Conservation (phyloP, 92 coral and sea anemone genomes). For the Metridium senile region DNA sequence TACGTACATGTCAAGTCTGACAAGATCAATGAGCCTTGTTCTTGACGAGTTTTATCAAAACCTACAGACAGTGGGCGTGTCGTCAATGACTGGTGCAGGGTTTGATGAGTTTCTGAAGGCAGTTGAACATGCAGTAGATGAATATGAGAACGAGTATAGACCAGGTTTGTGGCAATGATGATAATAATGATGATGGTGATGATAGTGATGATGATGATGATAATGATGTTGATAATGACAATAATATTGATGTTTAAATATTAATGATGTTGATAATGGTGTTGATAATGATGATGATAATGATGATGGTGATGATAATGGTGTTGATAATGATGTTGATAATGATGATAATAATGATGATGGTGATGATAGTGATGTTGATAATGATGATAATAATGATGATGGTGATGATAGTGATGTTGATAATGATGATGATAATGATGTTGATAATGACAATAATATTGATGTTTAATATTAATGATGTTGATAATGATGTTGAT, state of each 20-base stretch:
- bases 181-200: not conserved
- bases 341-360: too few relatives aligned
- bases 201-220: not conserved
- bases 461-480: too few relatives aligned
- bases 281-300: not conserved
- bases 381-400: too few relatives aligned
- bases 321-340: too few relatives aligned
- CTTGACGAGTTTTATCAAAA: slow-evolving; percentile 95
- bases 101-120: slow-evolving; percentile 80
- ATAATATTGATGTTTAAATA: not conserved
- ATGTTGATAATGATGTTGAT: too few relatives aligned
- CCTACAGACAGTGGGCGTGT: slow-evolving; percentile 89
- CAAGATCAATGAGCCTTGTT: slow-evolving; percentile 93
- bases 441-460: too few relatives aligned
- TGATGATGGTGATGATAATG: too few relatives aligned
- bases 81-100: slow-evolving; percentile 97
- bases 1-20: slow-evolving; percentile 93
- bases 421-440: too few relatives aligned
- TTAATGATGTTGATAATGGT: not conserved
- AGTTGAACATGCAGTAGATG: slow-evolving; percentile 75
- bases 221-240: not conserved
- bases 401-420: too few relatives aligned
- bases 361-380: too few relatives aligned
- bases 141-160: slow-evolving; percentile 88
- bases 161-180: slow-evolving; percentile 66